Conservation (phyloP, 2,797 vertebrate genomes). For the Acipenser transmontanus region DNA sequence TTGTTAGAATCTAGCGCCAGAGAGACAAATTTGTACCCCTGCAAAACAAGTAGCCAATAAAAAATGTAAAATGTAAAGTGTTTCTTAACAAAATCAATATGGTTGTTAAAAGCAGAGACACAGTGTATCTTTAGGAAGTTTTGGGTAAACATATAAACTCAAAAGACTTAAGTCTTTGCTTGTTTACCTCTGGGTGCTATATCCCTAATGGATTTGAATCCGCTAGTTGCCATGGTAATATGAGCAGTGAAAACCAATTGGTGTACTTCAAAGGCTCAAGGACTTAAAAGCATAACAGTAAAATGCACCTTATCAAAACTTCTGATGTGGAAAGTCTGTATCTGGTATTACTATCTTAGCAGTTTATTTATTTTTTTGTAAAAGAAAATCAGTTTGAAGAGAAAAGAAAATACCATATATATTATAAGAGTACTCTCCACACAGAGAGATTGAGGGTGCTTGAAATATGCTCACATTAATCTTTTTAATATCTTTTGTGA, state of each 20-base stretch:
- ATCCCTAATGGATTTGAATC: constrained; percentile 18
- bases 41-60: constrained; percentile 15
- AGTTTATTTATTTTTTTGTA: constrained; percentile 19
- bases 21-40: too few relatives aligned
- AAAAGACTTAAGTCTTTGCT: not conserved
- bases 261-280: constrained; percentile 37
- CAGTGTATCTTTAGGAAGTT: not conserved
- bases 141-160: not conserved
- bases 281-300: constrained; percentile 32
- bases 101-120: constrained; percentile 5
- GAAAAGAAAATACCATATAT: not conserved
- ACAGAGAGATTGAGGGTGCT: too few relatives aligned
- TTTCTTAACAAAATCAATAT: constrained; percentile 1
- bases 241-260: constrained; percentile 35
- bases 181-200: not conserved
- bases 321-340: constrained; percentile 31
- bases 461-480: too few relatives aligned
- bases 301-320: constrained; percentile 27
- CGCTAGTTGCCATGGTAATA: constrained; percentile 28
- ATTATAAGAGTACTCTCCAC: not conserved
- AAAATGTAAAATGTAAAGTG: constrained; percentile 10
- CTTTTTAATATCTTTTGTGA: too few relatives aligned
- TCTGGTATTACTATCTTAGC: constrained; percentile 27
- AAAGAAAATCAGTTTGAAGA: constrained; percentile 20
- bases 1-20: too few relatives aligned